These are phyloP conservation scores for Streblospio benedicti DNA, from an alignment of 1,140 invertebrate genomes.

Conservation along the genomic window DNA sequence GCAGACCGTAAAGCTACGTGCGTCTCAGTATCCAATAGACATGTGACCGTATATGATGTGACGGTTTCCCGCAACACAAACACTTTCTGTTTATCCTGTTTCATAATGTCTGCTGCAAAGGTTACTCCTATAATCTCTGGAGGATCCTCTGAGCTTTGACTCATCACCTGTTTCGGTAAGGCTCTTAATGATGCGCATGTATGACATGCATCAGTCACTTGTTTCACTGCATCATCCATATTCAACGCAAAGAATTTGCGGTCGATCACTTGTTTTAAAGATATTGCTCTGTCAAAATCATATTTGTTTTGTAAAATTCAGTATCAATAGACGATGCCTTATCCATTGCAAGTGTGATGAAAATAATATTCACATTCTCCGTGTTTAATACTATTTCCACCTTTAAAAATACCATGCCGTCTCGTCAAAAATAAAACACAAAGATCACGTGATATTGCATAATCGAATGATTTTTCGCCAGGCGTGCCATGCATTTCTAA, in stretches of 20 bases:
- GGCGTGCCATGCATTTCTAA: no score
- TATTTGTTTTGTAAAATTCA: no score
- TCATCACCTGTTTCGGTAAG: not conserved
- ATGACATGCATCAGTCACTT: constrained; percentile 9
- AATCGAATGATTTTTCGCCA: no score
- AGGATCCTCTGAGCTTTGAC: constrained; percentile 12
- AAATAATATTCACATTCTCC: no score
- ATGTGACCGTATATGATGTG: not conserved
- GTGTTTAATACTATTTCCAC: no score
- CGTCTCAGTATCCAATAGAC: not conserved
- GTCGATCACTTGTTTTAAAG: not conserved
- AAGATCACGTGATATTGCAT: no score
- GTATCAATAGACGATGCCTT: no score
- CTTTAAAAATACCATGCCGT: no score
- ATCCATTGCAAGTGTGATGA: no score
- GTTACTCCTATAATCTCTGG: constrained; percentile 14
- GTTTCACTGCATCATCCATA: constrained; percentile 15
- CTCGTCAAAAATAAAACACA: no score
- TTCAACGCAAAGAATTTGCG: constrained; percentile 17
- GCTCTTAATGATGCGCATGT: constrained; percentile 15
- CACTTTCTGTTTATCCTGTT: not conserved
- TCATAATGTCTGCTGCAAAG: constrained; percentile 17
- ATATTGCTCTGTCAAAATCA: no score
- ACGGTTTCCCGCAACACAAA: not conserved
- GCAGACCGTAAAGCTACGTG: not conserved